phyloP scores from a whole-genome alignment of 2,113 vertebrate genomes.

The Polypterus senegalus region DNA sequence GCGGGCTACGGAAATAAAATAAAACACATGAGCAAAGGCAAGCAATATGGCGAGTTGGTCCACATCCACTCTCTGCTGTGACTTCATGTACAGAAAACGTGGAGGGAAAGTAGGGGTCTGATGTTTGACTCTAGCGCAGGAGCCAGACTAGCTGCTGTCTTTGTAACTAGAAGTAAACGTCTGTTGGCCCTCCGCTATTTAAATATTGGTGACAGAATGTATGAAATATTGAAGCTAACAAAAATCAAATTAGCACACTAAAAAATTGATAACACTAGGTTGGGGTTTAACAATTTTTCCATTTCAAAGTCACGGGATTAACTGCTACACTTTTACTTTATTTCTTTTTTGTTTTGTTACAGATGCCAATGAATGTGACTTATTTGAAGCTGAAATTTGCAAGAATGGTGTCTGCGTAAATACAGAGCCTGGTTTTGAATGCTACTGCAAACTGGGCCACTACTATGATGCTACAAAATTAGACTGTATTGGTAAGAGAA shows the following conservation, averaged over 20 bases:
- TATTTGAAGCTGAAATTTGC: constrained; percentile 87
- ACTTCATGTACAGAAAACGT: too few relatives aligned
- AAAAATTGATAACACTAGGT: too few relatives aligned
- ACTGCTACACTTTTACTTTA: background rate
- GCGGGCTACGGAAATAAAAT: too few relatives aligned
- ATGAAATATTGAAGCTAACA: background rate
- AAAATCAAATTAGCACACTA: background rate
- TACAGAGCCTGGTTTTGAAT: constrained; percentile 72
- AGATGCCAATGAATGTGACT: constrained; percentile 88
- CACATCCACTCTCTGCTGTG: too few relatives aligned
- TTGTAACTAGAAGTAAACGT: too few relatives aligned
- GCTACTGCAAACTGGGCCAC: constrained; percentile 86
- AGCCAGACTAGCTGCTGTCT: too few relatives aligned
- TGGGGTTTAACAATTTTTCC: background rate
- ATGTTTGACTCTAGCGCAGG: too few relatives aligned
- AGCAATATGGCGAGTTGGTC: too few relatives aligned
- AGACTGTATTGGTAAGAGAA: constrained; percentile 78
- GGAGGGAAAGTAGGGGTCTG: too few relatives aligned
- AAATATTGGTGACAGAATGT: too few relatives aligned
- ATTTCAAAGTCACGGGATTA: background rate
- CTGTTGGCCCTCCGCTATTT: too few relatives aligned
- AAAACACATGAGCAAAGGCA: too few relatives aligned
- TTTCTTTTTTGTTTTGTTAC: constrained; percentile 15
- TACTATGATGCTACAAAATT: constrained; percentile 79
- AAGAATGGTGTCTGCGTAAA: constrained; percentile 88